Percentiles rank a stretch among this genome's conserved stretches.
phyloP scores from a whole-genome alignment of 1,140 invertebrate genomes.

The Oncopodura yosiiana region DNA sequence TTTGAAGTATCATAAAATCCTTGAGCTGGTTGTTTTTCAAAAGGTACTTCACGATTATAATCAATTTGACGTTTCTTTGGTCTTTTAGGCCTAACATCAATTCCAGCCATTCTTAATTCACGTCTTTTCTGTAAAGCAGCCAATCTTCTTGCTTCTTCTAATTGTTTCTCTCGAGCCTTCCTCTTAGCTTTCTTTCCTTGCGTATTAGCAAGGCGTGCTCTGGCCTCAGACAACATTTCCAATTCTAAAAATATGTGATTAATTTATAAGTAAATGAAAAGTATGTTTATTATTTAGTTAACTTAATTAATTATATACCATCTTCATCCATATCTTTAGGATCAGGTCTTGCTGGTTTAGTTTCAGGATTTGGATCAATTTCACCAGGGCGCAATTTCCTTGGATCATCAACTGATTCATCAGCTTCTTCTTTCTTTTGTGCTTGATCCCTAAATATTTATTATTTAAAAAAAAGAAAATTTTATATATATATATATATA shows the following conservation, averaged over 20 bases:
- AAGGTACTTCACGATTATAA: conserved; percentile 96
- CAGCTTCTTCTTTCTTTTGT: conserved; percentile 92
- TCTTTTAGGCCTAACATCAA: conserved; percentile 64
- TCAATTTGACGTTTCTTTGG: conserved; percentile 78
- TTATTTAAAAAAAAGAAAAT: too few species aligned
- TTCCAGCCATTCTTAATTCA: conserved; percentile 95
- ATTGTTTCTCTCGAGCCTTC: conserved; percentile 95
- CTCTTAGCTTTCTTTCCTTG: conserved; percentile 99
- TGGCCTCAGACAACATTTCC: conserved; percentile 97
- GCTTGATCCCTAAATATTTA: conserved; percentile 74
- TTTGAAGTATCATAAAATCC: conserved; percentile 91
- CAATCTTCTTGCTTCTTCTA: conserved; percentile 91
- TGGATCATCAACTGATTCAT: conserved; percentile 84
- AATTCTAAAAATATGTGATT: conserved; percentile 58
- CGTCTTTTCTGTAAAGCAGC: conserved; percentile 93
- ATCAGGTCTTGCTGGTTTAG: conserved; percentile 96
- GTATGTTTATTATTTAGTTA: not conserved
- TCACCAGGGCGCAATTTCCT: conserved; percentile 95
- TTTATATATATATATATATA: not conserved
- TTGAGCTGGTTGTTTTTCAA: conserved; percentile 81
- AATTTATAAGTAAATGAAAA: not conserved
- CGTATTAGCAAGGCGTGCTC: conserved; percentile 95
- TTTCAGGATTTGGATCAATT: conserved; percentile 99
- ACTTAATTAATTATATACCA: conserved; percentile 48
- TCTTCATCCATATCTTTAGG: conserved; percentile 99